Evolutionary conservation across 1,140 invertebrate genomes (phyloP).

Genomic region (Leptoteleia sp.): DNA sequence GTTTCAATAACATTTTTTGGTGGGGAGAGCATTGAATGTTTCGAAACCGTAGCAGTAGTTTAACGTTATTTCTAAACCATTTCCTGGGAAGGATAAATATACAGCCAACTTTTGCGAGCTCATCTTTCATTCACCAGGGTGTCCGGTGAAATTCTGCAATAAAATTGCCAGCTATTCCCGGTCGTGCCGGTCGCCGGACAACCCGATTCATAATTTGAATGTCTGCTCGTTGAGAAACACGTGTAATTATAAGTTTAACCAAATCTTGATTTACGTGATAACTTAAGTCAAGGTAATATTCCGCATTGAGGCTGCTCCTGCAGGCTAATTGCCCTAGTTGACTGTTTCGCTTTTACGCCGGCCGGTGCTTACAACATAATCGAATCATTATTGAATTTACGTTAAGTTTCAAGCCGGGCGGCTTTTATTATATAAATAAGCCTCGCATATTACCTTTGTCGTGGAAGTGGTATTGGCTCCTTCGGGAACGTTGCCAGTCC

Average conservation of each 20-base stretch:
- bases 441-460: conserved; percentile 79
- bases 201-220: conserved; percentile 58
- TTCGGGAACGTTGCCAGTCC: conserved; percentile 76
- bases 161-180: too few species aligned
- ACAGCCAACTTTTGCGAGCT: conserved; percentile 11
- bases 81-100: conserved; percentile 22
- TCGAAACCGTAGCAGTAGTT: not conserved
- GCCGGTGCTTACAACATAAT: conserved; percentile 56
- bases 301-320: conserved; percentile 37
- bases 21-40: too few species aligned
- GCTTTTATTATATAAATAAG: conserved; percentile 59
- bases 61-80: conserved; percentile 10
- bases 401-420: conserved; percentile 43
- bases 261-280: conserved; percentile 62
- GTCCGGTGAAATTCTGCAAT: too few species aligned
- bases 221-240: conserved; percentile 48
- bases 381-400: conserved; percentile 59
- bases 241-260: conserved; percentile 57
- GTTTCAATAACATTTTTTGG: too few species aligned
- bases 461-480: conserved; percentile 82
- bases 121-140: too few species aligned
- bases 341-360: conserved; percentile 53
- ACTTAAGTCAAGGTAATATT: conserved; percentile 48
- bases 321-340: conserved; percentile 52
- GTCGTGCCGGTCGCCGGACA: too few species aligned